These are phyloP conservation scores for Yoshiicerus persimilis DNA, from an alignment of 1,140 invertebrate species.

Conservation along the genomic window DNA sequence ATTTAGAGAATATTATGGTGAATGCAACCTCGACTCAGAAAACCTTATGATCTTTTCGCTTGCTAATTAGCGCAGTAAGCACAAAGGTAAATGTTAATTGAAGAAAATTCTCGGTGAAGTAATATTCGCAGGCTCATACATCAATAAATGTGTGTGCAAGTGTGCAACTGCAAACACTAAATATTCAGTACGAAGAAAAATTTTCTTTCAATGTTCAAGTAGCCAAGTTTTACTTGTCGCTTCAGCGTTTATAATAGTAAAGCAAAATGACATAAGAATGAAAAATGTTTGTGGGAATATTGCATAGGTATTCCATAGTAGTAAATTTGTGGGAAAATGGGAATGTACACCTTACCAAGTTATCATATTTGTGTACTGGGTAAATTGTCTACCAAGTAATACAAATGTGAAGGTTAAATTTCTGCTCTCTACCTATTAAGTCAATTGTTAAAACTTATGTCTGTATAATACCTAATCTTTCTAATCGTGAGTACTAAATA, in stretches of 20 bases:
- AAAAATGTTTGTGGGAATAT: neutral
- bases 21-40: neutral
- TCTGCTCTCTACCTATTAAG: neutral
- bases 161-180: too few species aligned
- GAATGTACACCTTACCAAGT: too few species aligned
- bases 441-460: too few species aligned
- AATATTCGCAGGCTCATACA: neutral
- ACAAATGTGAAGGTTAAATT: neutral
- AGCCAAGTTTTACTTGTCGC: neutral
- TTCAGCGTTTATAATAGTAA: neutral
- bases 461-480: too few species aligned
- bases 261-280: neutral
- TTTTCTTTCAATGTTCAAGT: too few species aligned
- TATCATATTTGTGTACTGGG: neutral
- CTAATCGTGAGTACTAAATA: too few species aligned
- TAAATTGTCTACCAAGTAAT: neutral
- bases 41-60: neutral
- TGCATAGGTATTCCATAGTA: neutral
- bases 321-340: neutral
- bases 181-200: too few species aligned
- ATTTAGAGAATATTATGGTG: neutral
- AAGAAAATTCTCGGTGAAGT: neutral
- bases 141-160: too few species aligned
- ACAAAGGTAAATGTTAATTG: neutral
- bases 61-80: neutral